phyloP scores from a whole-genome alignment of 2,797 vertebrate genomes.

The Poeciliopsis gracilis region DNA sequence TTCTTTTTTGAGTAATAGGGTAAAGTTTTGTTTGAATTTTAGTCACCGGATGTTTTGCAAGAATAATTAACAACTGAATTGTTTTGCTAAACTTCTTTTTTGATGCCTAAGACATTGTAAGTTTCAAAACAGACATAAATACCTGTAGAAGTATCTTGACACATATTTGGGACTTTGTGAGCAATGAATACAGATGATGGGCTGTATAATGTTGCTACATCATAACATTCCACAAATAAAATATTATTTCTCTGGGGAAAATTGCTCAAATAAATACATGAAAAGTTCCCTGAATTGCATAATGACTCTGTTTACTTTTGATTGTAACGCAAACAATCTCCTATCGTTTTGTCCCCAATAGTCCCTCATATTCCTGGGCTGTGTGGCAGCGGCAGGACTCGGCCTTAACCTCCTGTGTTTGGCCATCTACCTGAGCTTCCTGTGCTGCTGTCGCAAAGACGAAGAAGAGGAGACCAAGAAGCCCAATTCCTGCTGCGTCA shows the following conservation, averaged over 20 bases:
- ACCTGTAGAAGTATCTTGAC: not conserved
- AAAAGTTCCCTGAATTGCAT: not conserved
- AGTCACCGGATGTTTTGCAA: not conserved
- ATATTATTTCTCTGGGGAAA: not conserved
- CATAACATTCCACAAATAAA: not conserved
- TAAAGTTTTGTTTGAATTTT: not conserved
- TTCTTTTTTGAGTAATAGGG: not conserved
- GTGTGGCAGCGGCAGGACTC: slow-evolving; percentile 86
- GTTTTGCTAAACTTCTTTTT: not conserved
- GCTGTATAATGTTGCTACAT: not conserved
- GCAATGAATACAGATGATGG: not conserved
- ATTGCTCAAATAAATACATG: not conserved
- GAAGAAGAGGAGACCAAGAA: slow-evolving; percentile 86
- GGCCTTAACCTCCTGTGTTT: slow-evolving; percentile 92
- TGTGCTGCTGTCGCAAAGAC: slow-evolving; percentile 87
- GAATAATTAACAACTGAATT: not conserved
- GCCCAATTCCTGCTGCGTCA: slow-evolving; percentile 87
- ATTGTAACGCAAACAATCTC: not conserved
- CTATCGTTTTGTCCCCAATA: slow-evolving; percentile 45
- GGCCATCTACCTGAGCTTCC: slow-evolving; percentile 85
- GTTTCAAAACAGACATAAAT: not conserved
- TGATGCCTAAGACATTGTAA: not conserved
- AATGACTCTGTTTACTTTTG: not conserved
- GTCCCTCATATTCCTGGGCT: slow-evolving; percentile 90
- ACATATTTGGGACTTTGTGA: not conserved